Base-by-base conservation (phyloP, 2,888 invertebrate species). In the Helleia helle region DNA sequence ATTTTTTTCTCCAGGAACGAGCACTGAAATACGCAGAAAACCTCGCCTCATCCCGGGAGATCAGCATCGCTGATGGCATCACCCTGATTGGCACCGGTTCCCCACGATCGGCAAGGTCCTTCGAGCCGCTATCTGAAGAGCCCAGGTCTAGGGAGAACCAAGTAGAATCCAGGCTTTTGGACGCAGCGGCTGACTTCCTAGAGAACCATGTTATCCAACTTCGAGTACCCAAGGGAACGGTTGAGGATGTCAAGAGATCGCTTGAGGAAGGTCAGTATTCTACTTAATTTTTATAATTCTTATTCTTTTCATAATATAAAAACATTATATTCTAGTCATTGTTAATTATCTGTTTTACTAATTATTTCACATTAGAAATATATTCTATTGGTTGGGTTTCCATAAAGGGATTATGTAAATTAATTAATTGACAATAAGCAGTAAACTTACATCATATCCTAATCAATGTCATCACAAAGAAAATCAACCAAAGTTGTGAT, bases 131-230 rank as follows among this genome's bases (percentile, higher is more conserved):
- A 43, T 89, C 93, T 9, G 87, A 89, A 40, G 93, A 94, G 53
- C 87, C 89, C 29, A 89, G 88, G 59, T 91, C 91, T 15, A 88
- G 91, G 43, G 93, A 93, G 63, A 88, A 87, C 57, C 90, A 90
- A 52, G 86, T 93, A n/a, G 92, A 93, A 55, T 84, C 88, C 41
- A 86, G 93, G 44, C 83, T 94, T 44, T 76, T 93, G 42, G 93
- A 94, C 56, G 89, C 91, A 46, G 87, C 93, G 31, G 89, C 91
- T 34, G 89, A 91, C 50, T 94, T 93, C 85, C 77, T 94, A 52
- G 90, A 91, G 50, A 90, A 91, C 52, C 93, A 94, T 70, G 93
- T 93, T 15, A 87, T 94, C 43, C 93, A 94, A 66, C 87, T 94
- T 50, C 91, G 93, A 61, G 86, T 94, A 39, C 94, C 94, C 24